A percentile compares a stretch with the other conserved stretches of the same genome.
Conservation (phyloP, 2,888 invertebrate species). For the Caenorhabditis doughertyi region DNA sequence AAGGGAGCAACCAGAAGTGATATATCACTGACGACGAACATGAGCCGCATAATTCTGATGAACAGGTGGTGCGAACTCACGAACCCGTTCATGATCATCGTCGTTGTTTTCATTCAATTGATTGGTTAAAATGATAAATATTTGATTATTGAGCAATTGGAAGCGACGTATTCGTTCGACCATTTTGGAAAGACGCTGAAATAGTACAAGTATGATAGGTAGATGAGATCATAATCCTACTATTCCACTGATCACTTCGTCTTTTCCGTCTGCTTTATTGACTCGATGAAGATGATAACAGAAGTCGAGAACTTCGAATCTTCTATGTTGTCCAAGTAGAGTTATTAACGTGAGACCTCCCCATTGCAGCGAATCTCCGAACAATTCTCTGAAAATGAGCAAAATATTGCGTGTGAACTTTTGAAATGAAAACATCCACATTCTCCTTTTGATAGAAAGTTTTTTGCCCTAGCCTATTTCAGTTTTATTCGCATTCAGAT, state of each 20-base stretch:
- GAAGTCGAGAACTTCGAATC: conserved; percentile 89
- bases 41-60: conserved; percentile 85
- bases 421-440: background rate
- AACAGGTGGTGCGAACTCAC: conserved; percentile 96
- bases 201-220: conserved; percentile 20
- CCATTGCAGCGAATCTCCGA: conserved; percentile 99
- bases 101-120: conserved; percentile 66
- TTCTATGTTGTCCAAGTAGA: conserved; percentile 93
- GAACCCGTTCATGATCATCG: conserved; percentile 90
- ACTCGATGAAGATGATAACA: conserved; percentile 97
- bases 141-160: conserved; percentile 95
- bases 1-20: background rate
- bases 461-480: no score
- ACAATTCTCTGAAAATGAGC: conserved; percentile 89
- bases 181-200: conserved; percentile 94
- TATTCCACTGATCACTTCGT: conserved; percentile 94
- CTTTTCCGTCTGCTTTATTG: conserved; percentile 95
- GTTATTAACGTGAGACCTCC: conserved; percentile 98
- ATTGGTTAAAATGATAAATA: conserved; percentile 76
- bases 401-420: background rate
- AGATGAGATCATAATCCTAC: conserved; percentile 50
- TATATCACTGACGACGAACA: conserved; percentile 48
- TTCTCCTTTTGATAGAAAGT: background rate
- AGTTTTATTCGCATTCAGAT: conserved; percentile 5
- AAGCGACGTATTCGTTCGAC: conserved; percentile 97